Conservation (phyloP, 2,888 invertebrate species). For the Acrocyrtus sp. region DNA sequence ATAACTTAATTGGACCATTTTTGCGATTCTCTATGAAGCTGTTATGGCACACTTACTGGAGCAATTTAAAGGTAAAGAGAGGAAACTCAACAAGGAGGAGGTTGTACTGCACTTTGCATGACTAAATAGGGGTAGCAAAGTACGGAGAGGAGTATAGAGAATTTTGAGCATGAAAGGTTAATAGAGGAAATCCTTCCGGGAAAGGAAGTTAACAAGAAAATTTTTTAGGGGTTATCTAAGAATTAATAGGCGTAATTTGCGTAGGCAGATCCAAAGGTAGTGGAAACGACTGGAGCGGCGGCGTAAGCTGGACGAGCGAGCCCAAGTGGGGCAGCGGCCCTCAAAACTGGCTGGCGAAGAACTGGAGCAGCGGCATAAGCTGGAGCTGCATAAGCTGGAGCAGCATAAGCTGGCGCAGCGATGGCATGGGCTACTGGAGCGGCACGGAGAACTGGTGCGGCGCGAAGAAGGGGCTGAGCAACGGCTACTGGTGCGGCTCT, state of each 20-base stretch:
- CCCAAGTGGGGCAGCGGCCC: background rate
- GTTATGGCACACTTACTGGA: background rate
- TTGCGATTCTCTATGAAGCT: background rate
- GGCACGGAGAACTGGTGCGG: constrained; percentile 5
- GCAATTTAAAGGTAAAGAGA: background rate
- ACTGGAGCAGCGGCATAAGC: background rate
- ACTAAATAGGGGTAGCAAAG: too few relatives aligned
- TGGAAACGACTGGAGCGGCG: constrained; percentile 38
- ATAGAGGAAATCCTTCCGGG: constrained; percentile 4
- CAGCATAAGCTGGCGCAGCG: too few relatives aligned
- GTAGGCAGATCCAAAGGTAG: constrained; percentile 39
- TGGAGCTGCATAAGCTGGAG: too few relatives aligned
- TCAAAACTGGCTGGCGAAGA: too few relatives aligned
- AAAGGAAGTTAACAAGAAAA: constrained; percentile 8
- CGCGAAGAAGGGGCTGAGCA: background rate
- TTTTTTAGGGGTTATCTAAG: background rate
- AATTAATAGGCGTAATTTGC: constrained; percentile 47
- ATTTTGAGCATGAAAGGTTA: constrained; percentile 12
- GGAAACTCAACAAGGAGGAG: background rate
- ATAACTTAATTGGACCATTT: background rate
- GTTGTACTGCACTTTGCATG: background rate
- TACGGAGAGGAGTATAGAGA: background rate
- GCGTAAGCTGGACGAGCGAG: constrained; percentile 15
- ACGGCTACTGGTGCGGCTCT: constrained; percentile 2
- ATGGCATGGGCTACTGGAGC: constrained; percentile 11